Evolutionary conservation across 2,888 invertebrate species (phyloP).

Genomic region (Rotaria magnacalcarata): DNA sequence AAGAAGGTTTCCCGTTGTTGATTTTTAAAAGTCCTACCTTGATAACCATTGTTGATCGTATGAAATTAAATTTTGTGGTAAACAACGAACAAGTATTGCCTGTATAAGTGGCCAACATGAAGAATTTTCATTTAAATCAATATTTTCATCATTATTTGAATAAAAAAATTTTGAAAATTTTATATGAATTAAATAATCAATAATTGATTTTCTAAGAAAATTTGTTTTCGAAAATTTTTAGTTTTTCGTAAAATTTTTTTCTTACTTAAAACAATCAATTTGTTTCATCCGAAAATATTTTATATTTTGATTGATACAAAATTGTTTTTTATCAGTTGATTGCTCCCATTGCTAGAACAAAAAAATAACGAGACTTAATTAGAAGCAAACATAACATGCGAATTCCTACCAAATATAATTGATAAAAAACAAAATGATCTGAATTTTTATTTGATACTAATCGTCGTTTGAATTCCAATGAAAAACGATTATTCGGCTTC

Average conservation of each 20-base stretch:
- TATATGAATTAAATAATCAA: not conserved
- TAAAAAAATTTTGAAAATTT: not conserved
- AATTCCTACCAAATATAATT: not conserved
- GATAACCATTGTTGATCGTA: constrained; percentile 16
- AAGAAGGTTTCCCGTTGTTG: not conserved
- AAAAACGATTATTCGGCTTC: not conserved
- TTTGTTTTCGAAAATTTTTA: not conserved
- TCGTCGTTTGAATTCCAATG: not conserved
- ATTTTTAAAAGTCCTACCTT: not conserved
- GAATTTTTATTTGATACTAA: not conserved
- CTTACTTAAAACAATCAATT: not conserved
- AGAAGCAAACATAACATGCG: not conserved
- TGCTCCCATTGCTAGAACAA: not conserved
- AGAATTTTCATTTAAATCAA: not conserved
- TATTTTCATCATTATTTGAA: not conserved
- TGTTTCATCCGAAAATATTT: constrained; percentile 18
- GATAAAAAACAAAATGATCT: not conserved
- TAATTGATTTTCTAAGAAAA: not conserved
- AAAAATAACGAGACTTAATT: not conserved
- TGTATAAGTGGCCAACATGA: constrained; percentile 5
- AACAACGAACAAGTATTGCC: not conserved
- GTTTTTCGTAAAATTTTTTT: no score
- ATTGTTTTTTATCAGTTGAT: not conserved
- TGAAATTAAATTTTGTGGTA: not conserved
- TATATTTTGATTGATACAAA: not conserved